Base-by-base conservation (phyloP, 2,797 vertebrate species). In the Onychomys arenicola region DNA sequence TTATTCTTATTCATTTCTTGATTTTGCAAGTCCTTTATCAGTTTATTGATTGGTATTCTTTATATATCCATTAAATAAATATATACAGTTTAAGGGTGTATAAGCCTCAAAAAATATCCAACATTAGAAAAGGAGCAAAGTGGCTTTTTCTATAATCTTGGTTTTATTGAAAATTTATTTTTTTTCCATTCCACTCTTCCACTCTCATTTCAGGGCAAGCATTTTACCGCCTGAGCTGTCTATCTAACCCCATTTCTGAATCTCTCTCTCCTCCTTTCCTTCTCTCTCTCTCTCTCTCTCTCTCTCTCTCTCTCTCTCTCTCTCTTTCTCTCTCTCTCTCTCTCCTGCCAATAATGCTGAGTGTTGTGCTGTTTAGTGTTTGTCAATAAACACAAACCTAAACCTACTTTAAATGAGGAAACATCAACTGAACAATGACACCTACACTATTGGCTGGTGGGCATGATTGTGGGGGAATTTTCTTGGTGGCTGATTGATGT, bases 311-410 rank as follows among this genome's bases (percentile, higher is more conserved):
- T 61, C 23, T 29, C 34, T n/a, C 67, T 69, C 14, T 17, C 32
- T 67, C 63, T 65, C 10, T 65, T 29, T 65, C 11, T 65, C 32
- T 65, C 4, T 65, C 63, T 12, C 11, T 65, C 13, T 67, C 63
- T 67, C 16, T n/a, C 8, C 37, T 17, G 0, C 1, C 17, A 65
- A 34, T 49, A 85, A 67, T 49, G 61, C 37, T 43, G 32, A 29
- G 40, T 23, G 34, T 5, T 34, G 59, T 67, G 0, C 5, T 34
- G 17, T 1, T 34, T n/a, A 0, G 0, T 40, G 40, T 73, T 40
- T 73, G 69, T 40, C 69, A 21, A 21, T 10, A 63, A 40, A 84
- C 82, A 84, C 16, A 34, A 34, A 65, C 59, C 10, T 65, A 46
- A 5, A 65, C 40, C 11, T 65, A 65, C 10, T 13, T 43, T 85